Conservation (phyloP, 1,140 invertebrate genomes). For the Coenobita brevimanus region DNA sequence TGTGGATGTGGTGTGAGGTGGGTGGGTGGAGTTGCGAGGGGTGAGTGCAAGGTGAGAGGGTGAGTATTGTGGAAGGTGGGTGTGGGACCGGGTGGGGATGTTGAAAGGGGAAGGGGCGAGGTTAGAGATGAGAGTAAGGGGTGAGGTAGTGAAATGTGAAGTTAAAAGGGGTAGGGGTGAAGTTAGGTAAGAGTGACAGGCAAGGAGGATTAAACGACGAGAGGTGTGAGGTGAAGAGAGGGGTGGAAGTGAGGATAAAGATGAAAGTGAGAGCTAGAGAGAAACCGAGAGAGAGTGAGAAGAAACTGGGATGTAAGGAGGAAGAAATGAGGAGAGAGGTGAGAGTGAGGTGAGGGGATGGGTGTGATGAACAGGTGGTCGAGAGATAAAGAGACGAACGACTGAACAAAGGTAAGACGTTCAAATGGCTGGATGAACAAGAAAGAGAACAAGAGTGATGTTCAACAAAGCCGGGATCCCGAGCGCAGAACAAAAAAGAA, state of each 20-base stretch:
- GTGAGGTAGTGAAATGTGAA: not conserved
- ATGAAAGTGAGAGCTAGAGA: not conserved
- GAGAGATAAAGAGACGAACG: too few species aligned
- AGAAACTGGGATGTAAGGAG: too few species aligned
- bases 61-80: not conserved
- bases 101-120: not conserved
- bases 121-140: not conserved
- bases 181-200: not conserved
- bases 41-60: not conserved
- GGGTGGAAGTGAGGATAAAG: not conserved
- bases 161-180: not conserved
- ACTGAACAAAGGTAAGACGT: too few species aligned
- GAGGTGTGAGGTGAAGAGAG: not conserved
- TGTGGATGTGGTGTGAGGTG: too few species aligned
- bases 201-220: not conserved
- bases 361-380: too few species aligned
- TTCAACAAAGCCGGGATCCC: too few species aligned
- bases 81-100: too few species aligned
- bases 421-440: too few species aligned
- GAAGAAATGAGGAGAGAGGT: too few species aligned
- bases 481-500: too few species aligned
- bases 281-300: not conserved
- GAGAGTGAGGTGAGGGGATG: too few species aligned
- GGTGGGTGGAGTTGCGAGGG: not conserved
- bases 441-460: too few species aligned